Conservation (phyloP, 2,113 vertebrate genomes). For the Mobula birostris region DNA sequence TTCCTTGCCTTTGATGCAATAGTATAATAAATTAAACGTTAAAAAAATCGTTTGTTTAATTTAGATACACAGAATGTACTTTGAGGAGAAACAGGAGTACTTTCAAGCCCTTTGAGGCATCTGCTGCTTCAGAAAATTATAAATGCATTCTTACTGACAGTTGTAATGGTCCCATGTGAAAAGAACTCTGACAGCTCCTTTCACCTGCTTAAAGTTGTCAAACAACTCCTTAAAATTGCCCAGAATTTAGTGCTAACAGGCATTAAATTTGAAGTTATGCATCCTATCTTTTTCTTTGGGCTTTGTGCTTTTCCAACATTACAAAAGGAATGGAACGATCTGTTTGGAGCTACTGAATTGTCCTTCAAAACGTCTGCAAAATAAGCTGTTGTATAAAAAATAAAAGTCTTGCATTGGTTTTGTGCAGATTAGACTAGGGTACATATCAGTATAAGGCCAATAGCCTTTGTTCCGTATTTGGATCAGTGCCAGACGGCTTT, state of each 20-base stretch:
- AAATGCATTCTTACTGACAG: not conserved
- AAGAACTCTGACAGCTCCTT: not conserved
- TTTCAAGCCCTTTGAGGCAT: not conserved
- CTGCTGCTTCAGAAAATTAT: not conserved
- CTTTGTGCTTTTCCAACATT: not conserved
- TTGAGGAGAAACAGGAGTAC: not conserved
- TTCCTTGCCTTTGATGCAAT: not conserved
- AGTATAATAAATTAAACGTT: too few species aligned
- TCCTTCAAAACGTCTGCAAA: not conserved
- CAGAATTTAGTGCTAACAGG: not conserved
- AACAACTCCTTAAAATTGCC: not conserved
- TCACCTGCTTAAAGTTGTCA: not conserved
- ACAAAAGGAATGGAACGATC: not conserved
- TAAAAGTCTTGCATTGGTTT: not conserved
- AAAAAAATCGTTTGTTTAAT: not conserved
- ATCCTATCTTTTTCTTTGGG: not conserved
- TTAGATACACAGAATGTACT: not conserved
- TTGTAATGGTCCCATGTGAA: not conserved
- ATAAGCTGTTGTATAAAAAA: not conserved
- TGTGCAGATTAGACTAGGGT: not conserved
- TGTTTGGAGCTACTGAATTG: not conserved
- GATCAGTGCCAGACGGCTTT: not conserved
- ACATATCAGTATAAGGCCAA: too few species aligned
- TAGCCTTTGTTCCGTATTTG: not conserved
- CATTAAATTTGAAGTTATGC: not conserved